These are phyloP conservation scores for Oxyteleia sp. DNA, from an alignment of 2,888 invertebrate species.

Conservation along the genomic window DNA sequence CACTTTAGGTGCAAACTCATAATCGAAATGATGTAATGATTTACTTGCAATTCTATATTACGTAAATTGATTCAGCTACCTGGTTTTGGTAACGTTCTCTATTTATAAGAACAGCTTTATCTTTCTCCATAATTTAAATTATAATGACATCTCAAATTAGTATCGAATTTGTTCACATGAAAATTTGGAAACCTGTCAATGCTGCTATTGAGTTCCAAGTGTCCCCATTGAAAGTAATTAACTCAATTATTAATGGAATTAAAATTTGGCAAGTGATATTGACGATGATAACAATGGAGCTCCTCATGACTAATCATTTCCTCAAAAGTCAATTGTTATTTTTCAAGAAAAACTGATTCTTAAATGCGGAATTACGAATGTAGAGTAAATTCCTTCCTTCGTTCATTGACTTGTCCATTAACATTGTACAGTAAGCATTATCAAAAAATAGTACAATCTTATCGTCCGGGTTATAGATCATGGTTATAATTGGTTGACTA, in stretches of 20 bases:
- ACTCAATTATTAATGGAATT: constrained; percentile 5
- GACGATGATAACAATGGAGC: not conserved
- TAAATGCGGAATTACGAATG: constrained; percentile 27
- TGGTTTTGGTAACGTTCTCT: too few species aligned
- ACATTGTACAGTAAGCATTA: constrained; percentile 47
- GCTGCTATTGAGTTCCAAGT: not conserved
- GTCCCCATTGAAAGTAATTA: not conserved
- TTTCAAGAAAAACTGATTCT: not conserved
- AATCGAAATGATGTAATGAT: too few species aligned
- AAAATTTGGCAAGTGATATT: not conserved
- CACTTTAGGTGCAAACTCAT: too few species aligned
- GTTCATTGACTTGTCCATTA: constrained; percentile 53
- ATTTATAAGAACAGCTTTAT: too few species aligned
- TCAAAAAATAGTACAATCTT: constrained; percentile 50
- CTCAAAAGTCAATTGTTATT: not conserved
- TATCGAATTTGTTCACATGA: not conserved
- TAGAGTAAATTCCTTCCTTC: constrained; percentile 27
- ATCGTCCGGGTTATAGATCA: constrained; percentile 63
- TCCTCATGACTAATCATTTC: not conserved
- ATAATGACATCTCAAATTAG: constrained; percentile 12
- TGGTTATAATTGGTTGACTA: constrained; percentile 59
- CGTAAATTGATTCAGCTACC: too few species aligned
- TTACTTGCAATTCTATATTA: too few species aligned
- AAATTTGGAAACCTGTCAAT: not conserved
- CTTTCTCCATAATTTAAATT: too few species aligned